Base-by-base conservation (phyloP, 2,888 invertebrate genomes). In the Junonia oenone region DNA sequence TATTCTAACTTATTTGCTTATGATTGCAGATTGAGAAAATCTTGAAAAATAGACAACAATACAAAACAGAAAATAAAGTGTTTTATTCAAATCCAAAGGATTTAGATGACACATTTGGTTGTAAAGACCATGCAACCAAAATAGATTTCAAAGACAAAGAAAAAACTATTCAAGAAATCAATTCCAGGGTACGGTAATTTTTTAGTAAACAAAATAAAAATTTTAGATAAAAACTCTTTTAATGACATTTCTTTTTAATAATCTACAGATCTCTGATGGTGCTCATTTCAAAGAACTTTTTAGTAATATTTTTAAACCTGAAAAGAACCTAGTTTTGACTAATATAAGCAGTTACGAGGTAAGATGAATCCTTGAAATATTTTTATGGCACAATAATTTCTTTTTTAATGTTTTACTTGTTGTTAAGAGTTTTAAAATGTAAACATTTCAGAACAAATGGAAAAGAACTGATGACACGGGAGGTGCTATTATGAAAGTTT, bases 401-500 rank as follows among this genome's bases (percentile, higher is more conserved):
- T n/a, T n/a, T n/a, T 22, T 22, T 22, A 22, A 3, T 22, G 22
- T 22, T 22, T 22, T 22, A 3, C 5, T 22, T 22, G 5, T 22
- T 22, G 22, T n/a, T n/a, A n/a, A n/a, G n/a, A 27, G 8, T 0
- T 29, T 9, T 29, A 2, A 29, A 11, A 1, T 6, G 6, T 17
- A 15, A 27, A 19, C 13, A n/a, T 43, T 54, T 6, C 33, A 54
- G 54, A 33, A 48, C 27, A 48, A 40, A 43, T 54, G 58, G 58
- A 45, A 38, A 45, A 51, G 17, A 37, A 6, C 9, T 9, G 26
- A 27, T 3, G 37, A 17, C 4, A 38, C 29, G 33, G 49, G 55
- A 2, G 47, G 49, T 26, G 19, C 56, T 11, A 11, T 45, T 14
- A 71, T 75, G 68, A 75, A 64, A 47, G 51, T 73, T 14, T 68